Conservation (phyloP, 2,113 vertebrate genomes). For the Scopus umbretta region DNA sequence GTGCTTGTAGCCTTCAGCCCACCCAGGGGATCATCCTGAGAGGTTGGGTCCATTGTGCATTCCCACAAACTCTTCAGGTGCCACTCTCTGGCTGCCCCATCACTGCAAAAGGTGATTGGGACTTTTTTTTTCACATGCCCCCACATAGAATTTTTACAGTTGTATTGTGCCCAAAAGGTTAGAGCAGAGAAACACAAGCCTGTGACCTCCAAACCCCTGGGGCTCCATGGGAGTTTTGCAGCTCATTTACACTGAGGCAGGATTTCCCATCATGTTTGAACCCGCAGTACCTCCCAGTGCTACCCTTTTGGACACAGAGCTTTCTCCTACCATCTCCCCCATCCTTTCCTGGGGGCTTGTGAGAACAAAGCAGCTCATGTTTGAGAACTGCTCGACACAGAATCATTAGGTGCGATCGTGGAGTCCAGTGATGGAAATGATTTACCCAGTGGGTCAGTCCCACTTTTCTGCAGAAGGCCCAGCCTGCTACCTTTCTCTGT, state of each 20-base stretch:
- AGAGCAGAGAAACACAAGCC: neutral
- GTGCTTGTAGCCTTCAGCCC: neutral
- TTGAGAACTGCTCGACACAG: neutral
- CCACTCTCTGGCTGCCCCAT: neutral
- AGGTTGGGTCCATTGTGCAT: accelerated
- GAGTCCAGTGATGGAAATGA: neutral
- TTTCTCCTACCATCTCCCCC: neutral
- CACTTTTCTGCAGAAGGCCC: neutral
- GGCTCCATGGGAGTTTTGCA: neutral
- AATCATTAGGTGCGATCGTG: neutral
- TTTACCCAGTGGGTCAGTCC: neutral
- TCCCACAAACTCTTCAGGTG: neutral
- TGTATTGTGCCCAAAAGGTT: neutral
- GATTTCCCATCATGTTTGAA: neutral
- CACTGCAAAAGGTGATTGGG: neutral
- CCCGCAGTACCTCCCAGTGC: neutral
- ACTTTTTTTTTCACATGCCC: neutral
- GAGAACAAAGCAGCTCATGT: neutral
- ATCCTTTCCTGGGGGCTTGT: neutral
- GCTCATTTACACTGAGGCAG: neutral
- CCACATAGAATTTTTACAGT: neutral
- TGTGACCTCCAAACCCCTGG: neutral
- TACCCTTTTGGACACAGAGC: neutral
- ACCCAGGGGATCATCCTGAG: neutral
- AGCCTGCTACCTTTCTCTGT: neutral